A percentile compares a stretch with the other conserved stretches of the same genome.
Conservation (phyloP, 2,797 vertebrate genomes). For the Tenualosa ilisha region DNA sequence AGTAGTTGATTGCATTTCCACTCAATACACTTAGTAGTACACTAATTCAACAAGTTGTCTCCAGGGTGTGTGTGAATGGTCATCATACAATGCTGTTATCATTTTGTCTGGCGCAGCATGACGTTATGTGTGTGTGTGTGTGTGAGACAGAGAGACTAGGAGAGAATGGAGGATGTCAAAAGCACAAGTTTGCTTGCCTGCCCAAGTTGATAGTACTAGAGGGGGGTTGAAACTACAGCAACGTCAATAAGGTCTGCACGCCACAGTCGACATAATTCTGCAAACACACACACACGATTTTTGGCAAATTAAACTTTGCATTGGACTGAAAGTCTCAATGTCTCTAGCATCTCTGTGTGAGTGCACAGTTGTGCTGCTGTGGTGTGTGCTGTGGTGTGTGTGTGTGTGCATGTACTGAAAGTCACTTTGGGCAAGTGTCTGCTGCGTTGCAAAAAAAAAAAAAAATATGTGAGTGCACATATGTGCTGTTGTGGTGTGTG, state of each 20-base stretch:
- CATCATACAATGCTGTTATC: not conserved
- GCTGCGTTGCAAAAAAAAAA: not conserved
- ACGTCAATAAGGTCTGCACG: slow-evolving; percentile 74
- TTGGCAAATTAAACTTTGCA: not conserved
- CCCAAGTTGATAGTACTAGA: not conserved
- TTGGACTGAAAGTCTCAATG: not conserved
- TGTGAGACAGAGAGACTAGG: not conserved
- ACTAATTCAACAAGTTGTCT: not conserved
- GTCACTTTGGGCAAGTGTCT: not conserved
- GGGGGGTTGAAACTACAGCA: slow-evolving; percentile 62
- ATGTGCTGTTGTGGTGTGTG: too few species aligned
- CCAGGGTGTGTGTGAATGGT: not conserved
- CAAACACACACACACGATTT: slow-evolving; percentile 26
- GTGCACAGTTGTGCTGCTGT: too few species aligned
- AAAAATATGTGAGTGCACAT: too few species aligned
- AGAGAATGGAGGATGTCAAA: not conserved
- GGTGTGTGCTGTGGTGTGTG: too few species aligned
- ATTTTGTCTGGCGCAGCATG: not conserved
- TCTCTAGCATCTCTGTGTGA: too few species aligned
- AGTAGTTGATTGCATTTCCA: not conserved
- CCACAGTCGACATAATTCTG: slow-evolving; percentile 77
- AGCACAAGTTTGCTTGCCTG: slow-evolving; percentile 20
- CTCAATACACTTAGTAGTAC: not conserved
- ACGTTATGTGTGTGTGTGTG: not conserved
- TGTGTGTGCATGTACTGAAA: too few species aligned